Percentiles rank a stretch among this genome's conserved stretches.
Conservation (phyloP, 2,888 invertebrate genomes). For the Ametastegia equiseti region DNA sequence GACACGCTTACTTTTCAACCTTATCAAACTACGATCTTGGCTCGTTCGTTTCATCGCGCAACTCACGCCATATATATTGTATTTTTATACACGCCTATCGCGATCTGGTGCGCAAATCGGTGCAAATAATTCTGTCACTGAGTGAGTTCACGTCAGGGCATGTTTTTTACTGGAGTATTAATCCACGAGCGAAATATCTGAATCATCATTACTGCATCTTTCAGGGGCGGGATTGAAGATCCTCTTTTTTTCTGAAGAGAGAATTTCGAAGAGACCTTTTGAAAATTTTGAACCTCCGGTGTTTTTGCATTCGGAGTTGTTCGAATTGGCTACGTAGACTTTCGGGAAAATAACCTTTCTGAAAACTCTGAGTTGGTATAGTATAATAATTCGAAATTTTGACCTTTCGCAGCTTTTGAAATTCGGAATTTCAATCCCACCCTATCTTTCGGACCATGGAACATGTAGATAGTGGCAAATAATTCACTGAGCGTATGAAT, state of each 20-base stretch:
- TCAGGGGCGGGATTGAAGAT: too few species aligned
- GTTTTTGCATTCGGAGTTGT: too few species aligned
- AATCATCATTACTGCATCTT: not conserved
- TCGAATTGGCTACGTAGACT: too few species aligned
- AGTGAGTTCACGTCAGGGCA: not conserved
- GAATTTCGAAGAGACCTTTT: too few species aligned
- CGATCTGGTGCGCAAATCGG: not conserved
- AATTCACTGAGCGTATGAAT: not conserved
- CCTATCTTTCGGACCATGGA: too few species aligned
- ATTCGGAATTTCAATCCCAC: too few species aligned
- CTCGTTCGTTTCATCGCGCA: slow-evolving; percentile 16
- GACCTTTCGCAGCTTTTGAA: too few species aligned
- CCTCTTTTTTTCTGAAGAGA: too few species aligned
- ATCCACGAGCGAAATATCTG: not conserved
- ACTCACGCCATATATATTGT: not conserved
- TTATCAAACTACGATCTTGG: not conserved
- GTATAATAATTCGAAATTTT: too few species aligned
- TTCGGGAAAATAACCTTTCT: too few species aligned
- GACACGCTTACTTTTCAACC: slow-evolving; percentile 22
- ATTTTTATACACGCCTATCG: slow-evolving; percentile 10
- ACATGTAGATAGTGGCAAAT: not conserved
- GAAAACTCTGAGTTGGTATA: too few species aligned
- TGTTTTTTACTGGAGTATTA: not conserved
- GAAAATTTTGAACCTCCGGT: too few species aligned
- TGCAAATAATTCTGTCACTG: not conserved